Conservation (phyloP, 1,140 invertebrate genomes). For the Drosophila azteca region DNA sequence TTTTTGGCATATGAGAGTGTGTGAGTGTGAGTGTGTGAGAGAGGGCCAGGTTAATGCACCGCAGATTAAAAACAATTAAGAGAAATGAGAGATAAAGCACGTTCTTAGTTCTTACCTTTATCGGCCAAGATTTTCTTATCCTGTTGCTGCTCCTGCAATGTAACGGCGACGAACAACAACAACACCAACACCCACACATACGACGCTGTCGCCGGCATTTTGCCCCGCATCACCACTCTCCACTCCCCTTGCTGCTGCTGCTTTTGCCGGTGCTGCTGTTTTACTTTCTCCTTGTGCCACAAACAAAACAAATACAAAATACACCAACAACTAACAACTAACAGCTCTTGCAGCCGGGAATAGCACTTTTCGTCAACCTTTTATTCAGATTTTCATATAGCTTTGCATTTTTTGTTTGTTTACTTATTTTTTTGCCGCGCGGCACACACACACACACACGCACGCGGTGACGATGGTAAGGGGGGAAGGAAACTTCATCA, state of each 20-base stretch:
- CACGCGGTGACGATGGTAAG: too few relatives aligned
- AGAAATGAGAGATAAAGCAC: slow-evolving; percentile 40
- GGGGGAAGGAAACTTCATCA: too few relatives aligned
- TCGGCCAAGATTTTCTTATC: slow-evolving; percentile 58
- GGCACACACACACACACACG: too few relatives aligned
- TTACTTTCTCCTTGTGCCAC: slow-evolving; percentile 7
- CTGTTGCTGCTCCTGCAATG: slow-evolving; percentile 65
- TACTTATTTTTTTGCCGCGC: slow-evolving; percentile 20
- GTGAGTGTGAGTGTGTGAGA: slow-evolving; percentile 3
- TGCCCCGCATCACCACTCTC: slow-evolving; percentile 48
- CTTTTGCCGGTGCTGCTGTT: slow-evolving; percentile 30
- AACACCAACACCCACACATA: slow-evolving; percentile 68
- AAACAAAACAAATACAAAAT: slow-evolving; percentile 43
- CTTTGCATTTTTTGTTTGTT: slow-evolving; percentile 38
- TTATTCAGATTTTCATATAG: slow-evolving; percentile 35
- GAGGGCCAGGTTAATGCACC: slow-evolving; percentile 53
- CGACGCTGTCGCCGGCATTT: slow-evolving; percentile 75
- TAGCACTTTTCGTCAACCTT: slow-evolving; percentile 9
- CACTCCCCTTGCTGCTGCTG: slow-evolving; percentile 25
- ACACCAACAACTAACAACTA: not conserved
- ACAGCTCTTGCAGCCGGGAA: not conserved
- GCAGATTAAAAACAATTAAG: slow-evolving; percentile 62
- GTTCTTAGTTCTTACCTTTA: slow-evolving; percentile 66
- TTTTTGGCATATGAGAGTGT: slow-evolving; percentile 61
- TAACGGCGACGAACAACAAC: slow-evolving; percentile 44